Evolutionary conservation across 1,140 invertebrate species (phyloP).

Genomic region (Cyclargus thomasi): DNA sequence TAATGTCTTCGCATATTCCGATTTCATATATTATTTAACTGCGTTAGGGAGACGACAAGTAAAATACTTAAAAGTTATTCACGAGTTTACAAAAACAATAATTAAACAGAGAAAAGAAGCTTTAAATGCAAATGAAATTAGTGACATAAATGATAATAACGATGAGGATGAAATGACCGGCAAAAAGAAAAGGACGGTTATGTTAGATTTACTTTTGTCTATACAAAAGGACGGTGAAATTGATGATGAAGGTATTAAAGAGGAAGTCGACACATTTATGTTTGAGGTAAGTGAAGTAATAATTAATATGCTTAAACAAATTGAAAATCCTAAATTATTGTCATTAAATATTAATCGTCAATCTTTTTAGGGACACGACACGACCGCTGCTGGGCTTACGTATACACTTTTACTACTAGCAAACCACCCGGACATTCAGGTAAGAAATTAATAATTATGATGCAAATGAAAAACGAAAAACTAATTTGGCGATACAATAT

Average conservation of each 20-base stretch:
- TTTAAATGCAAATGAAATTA: constrained; percentile 24
- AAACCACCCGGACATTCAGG: constrained; percentile 30
- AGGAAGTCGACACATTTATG: constrained; percentile 85
- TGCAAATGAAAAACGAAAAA: too few species aligned
- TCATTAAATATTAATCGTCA: constrained; percentile 34
- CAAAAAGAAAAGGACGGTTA: constrained; percentile 78
- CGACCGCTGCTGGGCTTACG: constrained; percentile 27
- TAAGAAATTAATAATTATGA: constrained; percentile 11
- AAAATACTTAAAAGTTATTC: constrained; percentile 37
- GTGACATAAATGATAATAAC: constrained; percentile 25
- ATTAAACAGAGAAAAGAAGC: constrained; percentile 39
- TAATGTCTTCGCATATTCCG: constrained; percentile 41
- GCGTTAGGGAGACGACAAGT: constrained; percentile 28
- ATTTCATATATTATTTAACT: constrained; percentile 38
- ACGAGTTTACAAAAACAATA: constrained; percentile 47
- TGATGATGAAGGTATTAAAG: constrained; percentile 75
- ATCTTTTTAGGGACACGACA: constrained; percentile 36
- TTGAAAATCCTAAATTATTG: not conserved
- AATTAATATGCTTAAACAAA: not conserved
- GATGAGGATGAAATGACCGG: constrained; percentile 24
- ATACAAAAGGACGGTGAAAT: constrained; percentile 71
- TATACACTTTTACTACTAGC: constrained; percentile 30
- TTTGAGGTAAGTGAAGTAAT: constrained; percentile 76
- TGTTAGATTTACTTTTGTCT: constrained; percentile 85
- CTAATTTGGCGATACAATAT: too few species aligned